A percentile compares a stretch with the other conserved stretches of the same genome.
Conservation (phyloP, 2,113 vertebrate species). For the Thymallus thymallus region DNA sequence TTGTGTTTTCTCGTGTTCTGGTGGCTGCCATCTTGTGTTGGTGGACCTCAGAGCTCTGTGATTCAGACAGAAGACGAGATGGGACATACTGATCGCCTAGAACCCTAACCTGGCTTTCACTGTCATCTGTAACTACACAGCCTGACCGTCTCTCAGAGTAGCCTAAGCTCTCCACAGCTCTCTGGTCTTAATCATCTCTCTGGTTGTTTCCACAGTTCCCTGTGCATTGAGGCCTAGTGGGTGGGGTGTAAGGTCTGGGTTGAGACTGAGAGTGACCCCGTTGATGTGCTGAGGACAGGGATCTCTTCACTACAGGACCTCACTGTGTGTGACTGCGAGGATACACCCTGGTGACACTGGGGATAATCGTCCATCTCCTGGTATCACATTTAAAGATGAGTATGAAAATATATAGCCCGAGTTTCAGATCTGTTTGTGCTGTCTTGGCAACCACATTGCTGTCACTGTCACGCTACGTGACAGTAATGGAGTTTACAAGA, state of each 20-base stretch:
- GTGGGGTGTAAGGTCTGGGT: background rate
- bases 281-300: background rate
- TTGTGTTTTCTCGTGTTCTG: slow-evolving; percentile 42
- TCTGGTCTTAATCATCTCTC: no score
- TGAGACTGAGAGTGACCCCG: background rate
- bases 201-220: background rate
- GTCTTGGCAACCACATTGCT: no score
- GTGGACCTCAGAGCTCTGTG: background rate
- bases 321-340: background rate
- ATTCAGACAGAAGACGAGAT: slow-evolving; percentile 14
- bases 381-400: background rate
- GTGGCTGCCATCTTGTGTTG: slow-evolving; percentile 22
- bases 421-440: no score
- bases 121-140: background rate
- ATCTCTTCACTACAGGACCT: slow-evolving; percentile 2
- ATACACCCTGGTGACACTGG: background rate
- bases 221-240: background rate
- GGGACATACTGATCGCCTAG: slow-evolving; percentile 22
- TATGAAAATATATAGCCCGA: background rate
- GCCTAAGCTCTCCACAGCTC: background rate
- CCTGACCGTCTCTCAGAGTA: background rate
- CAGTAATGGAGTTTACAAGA: no score
- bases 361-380: slow-evolving; percentile 37
- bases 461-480: no score
- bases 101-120: background rate